Percentiles rank a stretch among this genome's conserved stretches.
These are phyloP conservation scores for Bembecia ichneumoniformis DNA, from an alignment of 2,888 invertebrate species.

Conservation along the genomic window DNA sequence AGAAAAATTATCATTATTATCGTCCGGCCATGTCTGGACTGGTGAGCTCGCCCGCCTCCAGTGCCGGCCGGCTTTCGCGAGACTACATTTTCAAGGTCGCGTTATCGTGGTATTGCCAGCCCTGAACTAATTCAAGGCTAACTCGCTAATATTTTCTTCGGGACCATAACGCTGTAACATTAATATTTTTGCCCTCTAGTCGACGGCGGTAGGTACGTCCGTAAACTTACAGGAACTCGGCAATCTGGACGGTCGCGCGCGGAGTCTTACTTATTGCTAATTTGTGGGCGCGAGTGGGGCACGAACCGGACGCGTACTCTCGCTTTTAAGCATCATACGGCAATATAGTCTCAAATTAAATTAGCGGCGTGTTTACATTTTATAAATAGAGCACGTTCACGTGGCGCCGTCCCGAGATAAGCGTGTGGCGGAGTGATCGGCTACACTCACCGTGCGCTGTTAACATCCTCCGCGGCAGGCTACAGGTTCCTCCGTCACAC, in stretches of 20 bases:
- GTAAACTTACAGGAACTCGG: constrained; percentile 61
- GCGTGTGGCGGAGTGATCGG: constrained; percentile 34
- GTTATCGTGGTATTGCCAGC: constrained; percentile 67
- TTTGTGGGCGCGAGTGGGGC: constrained; percentile 37
- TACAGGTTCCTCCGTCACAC: constrained; percentile 61
- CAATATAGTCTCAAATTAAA: constrained; percentile 53
- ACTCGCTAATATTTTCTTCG: constrained; percentile 26
- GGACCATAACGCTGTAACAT: constrained; percentile 12
- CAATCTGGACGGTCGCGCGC: constrained; percentile 54
- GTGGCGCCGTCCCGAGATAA: constrained; percentile 58
- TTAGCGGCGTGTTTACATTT: constrained; percentile 68
- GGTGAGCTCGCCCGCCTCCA: constrained; percentile 50
- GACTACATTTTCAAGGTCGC: constrained; percentile 61
- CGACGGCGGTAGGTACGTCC: constrained; percentile 18
- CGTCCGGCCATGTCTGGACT: constrained; percentile 62
- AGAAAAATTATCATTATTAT: constrained; percentile 44
- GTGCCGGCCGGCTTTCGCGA: constrained; percentile 63
- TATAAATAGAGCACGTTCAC: constrained; percentile 68
- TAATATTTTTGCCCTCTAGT: not conserved
- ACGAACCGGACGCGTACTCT: constrained; percentile 43
- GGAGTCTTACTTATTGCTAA: constrained; percentile 57
- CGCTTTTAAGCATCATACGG: constrained; percentile 44
- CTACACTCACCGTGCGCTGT: constrained; percentile 69
- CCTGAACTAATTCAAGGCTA: constrained; percentile 55
- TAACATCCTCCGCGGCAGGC: constrained; percentile 67